Base-by-base conservation (phyloP, 2,888 invertebrate species). In the Neuroscelio doddi region DNA sequence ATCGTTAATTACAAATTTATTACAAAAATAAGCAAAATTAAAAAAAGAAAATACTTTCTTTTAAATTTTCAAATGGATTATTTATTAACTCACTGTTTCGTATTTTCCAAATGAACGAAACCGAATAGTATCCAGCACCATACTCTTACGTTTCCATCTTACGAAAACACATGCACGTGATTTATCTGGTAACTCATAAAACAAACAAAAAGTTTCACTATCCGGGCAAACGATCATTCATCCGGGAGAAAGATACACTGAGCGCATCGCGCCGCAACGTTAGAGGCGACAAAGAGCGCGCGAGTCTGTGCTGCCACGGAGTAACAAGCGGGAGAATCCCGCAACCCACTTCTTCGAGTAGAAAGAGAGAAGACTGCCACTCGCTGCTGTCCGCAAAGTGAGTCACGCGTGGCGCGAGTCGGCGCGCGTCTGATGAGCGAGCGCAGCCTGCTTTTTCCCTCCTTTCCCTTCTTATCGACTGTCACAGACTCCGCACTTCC, bases 221-320 rank as follows among this genome's bases (percentile, higher is more conserved):
- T 4, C 16, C 17, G 21, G 12, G 4, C 10, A 16, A 38, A 21
- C 38, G 38, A 38, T 38, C 38, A 38, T 38, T 38, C 87, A 79
- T 81, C 82, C 84, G 56, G 29, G 55, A 46, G 62, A 45, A 29
- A 76, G 82, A 79, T 81, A 81, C 81, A 77, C 81, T 82, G 82
- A 76, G 78, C 68, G 47, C 59, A 68, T 56, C 66, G 67, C 79
- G 85, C 86, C 38, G 32, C 46, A 12, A 34, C 39, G 10, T 38
- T 14, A 12, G n/a, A 21, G 38, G 38, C 64, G 57, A 73, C 72
- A 64, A 52, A 57, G 77, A 38, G 39, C 16, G 34, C 47, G 36
- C 66, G 62, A 74, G 72, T 62, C 56, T 59, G 80, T 79, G 79
- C 76, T 80, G 79, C 80, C 76, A 55, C 69, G 77, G 76, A 76